Percentiles rank a stretch among this genome's conserved stretches.
Evolutionary conservation across 2,113 vertebrate genomes (phyloP).

Genomic region (Odobenus rosmarus): DNA sequence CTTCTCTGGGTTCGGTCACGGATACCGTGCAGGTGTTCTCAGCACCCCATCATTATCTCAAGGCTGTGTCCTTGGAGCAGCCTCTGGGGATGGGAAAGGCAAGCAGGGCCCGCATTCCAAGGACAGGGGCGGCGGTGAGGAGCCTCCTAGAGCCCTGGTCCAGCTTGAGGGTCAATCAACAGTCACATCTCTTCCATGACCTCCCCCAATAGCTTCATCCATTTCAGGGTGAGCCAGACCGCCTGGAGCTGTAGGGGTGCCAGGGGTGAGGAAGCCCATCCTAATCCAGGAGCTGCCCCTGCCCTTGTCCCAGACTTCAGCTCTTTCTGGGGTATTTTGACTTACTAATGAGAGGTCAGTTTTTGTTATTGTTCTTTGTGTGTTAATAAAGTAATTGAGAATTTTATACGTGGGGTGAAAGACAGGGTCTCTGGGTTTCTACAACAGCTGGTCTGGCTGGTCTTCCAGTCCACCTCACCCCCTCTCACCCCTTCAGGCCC

Average conservation of each 20-base stretch:
- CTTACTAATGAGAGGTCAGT: background rate
- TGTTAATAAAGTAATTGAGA: background rate
- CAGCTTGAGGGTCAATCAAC: background rate
- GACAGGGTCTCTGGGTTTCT: background rate
- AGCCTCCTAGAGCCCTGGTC: background rate
- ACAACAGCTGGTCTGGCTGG: background rate
- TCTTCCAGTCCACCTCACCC: background rate
- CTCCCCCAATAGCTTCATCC: background rate
- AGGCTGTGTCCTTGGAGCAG: background rate
- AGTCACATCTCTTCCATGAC: background rate
- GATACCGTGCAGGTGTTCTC: background rate
- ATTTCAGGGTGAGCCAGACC: background rate
- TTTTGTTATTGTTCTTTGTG: background rate
- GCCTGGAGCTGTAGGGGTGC: background rate
- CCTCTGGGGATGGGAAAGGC: background rate
- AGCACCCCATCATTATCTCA: background rate
- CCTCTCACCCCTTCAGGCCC: too few relatives aligned
- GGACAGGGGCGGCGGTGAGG: background rate
- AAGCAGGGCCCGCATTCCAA: background rate
- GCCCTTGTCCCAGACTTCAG: background rate
- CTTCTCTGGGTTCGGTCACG: background rate
- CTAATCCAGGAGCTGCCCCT: too few relatives aligned
- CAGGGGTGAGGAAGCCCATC: background rate
- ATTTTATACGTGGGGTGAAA: background rate
- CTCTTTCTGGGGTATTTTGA: background rate